Conservation (phyloP, 2,797 vertebrate species). For the Poecile montanus region DNA sequence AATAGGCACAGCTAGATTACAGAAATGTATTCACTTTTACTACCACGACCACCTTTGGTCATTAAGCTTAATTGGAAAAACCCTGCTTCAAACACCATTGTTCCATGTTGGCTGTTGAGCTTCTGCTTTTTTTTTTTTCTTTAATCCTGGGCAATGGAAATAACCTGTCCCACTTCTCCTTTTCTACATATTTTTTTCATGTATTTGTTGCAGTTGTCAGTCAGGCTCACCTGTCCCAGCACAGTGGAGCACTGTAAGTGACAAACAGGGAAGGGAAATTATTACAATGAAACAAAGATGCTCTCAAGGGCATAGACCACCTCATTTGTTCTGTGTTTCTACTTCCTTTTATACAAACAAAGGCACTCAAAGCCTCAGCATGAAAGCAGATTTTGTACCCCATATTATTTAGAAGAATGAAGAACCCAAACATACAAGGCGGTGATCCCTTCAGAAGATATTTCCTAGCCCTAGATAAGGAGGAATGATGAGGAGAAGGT, state of each 20-base stretch:
- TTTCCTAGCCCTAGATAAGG: background rate
- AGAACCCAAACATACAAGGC: background rate
- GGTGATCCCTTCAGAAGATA: background rate
- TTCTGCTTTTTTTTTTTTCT: background rate
- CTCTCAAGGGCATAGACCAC: conserved; percentile 26
- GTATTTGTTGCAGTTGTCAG: background rate
- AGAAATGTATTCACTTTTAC: background rate
- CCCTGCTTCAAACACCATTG: background rate
- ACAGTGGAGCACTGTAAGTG: background rate
- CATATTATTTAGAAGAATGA: background rate
- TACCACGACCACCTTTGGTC: background rate
- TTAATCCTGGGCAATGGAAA: background rate
- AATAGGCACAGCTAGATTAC: background rate
- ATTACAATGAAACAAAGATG: background rate
- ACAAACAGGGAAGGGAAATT: background rate
- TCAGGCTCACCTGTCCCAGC: background rate
- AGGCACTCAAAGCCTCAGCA: background rate
- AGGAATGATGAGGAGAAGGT: background rate
- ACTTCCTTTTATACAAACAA: conserved; percentile 25
- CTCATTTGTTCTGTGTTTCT: conserved; percentile 14
- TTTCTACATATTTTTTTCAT: background rate
- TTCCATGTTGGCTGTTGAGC: background rate
- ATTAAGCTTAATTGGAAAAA: background rate
- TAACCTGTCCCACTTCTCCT: background rate
- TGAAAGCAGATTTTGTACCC: background rate